A percentile compares a stretch with the other conserved stretches of the same genome.
phyloP scores from a whole-genome alignment of 2,888 invertebrate species.

The Drosophila diplacantha region DNA sequence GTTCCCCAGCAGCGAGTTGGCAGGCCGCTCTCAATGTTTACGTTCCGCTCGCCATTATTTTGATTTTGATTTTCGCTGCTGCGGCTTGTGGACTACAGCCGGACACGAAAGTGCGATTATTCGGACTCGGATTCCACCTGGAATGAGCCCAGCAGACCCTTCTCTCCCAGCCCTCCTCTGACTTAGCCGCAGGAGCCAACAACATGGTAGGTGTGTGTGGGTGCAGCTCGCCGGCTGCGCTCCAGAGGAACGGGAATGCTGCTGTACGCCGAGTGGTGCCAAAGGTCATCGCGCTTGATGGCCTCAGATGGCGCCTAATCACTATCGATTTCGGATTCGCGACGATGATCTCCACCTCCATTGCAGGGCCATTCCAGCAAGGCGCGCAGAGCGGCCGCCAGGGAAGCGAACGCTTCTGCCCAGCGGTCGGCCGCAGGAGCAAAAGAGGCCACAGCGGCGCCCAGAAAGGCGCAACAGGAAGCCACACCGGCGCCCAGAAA shows the following conservation, averaged over 20 bases:
- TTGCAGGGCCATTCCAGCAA: conserved; percentile 32
- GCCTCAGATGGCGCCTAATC: conserved; percentile 22
- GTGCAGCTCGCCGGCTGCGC: conserved; percentile 2
- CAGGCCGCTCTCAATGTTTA: conserved; percentile 30
- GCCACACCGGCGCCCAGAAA: not conserved
- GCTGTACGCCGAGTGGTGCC: conserved; percentile 6
- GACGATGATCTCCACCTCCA: not conserved
- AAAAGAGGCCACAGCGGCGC: not conserved
- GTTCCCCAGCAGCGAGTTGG: conserved; percentile 26
- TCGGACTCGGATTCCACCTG: not conserved
- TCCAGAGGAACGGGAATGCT: not conserved
- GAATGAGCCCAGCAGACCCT: not conserved
- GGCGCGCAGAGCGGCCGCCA: conserved; percentile 13
- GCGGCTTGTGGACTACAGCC: not conserved
- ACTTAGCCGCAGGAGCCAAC: conserved; percentile 8
- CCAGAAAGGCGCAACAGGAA: not conserved
- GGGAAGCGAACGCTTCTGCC: conserved; percentile 3
- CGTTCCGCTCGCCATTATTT: conserved; percentile 6
- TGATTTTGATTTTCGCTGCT: conserved; percentile 11
- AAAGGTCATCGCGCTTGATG: conserved; percentile 33
- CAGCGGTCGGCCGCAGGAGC: conserved; percentile 1
- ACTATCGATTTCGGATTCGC: not conserved
- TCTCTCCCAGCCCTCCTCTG: not conserved
- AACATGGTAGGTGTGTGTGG: conserved; percentile 40
- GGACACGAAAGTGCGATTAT: not conserved